Evolutionary conservation across 2,888 invertebrate species (phyloP), one percentile per base, ranked within the genome.

Genomic region (Hirtodrosophila trivittata): DNA sequence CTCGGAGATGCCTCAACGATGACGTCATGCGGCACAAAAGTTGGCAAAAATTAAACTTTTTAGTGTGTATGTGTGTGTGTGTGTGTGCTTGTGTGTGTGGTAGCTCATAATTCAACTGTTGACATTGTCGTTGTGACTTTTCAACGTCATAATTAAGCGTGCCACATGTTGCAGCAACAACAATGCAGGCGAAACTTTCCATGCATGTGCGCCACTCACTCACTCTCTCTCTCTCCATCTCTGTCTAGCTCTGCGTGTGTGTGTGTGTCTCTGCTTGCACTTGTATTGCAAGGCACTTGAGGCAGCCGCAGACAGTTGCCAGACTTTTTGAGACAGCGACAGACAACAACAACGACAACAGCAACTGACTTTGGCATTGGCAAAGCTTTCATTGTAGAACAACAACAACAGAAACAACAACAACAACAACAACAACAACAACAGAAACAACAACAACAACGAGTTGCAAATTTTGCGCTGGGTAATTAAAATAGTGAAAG

Each of bases 401-500:
- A 45, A 12, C 39, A 30, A 46, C 26, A 13, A 16, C 47, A 55
- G 9, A 13, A 33, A 13, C 33, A 33, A 33, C 33, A 33, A 33
- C 33, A 33, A 30, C 30, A 30, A 16, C 35, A 35, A 12, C 12
- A 35, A 35, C 14, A 54, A 21, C 42, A 13, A 21, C 54, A 49
- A 51, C 49, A 41, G 47, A 30, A 46, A 52, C 46, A 49, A 32
- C 59, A 68, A 65, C 60, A 60, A 63, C 18, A 21, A 21, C 18
- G 2, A 3, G 18, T 5, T 21, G 18, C 18, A 21, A 21, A 74
- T 56, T 71, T 64, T 59, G 55, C 64, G 64, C 67, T 57, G 41
- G 75, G 76, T 75, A 83, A 83, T 85, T 85, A 85, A 84, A 83
- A 80, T 81, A 85, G 83, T 85, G 83, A 84, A 84, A 84, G 83